Evolutionary conservation across 2,113 vertebrate species (phyloP), one percentile per base, ranked within the genome.

Genomic region (Tenrec ecaudatus): DNA sequence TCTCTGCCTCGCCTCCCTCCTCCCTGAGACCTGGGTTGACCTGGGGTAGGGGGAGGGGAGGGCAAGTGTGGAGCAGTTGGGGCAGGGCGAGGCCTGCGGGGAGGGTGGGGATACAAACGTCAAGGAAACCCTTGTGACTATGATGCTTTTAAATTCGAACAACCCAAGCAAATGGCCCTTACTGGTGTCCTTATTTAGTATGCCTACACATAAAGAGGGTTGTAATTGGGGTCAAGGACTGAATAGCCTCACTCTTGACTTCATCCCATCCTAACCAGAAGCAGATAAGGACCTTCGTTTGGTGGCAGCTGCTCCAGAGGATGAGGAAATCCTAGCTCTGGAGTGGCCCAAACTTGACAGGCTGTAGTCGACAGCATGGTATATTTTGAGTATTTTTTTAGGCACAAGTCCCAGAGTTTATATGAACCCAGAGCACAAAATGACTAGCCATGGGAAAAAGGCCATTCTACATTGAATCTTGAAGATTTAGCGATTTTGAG

Each of bases 71-170:
- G 43, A 47, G 10, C 43, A 47, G 43, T 10, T 10, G 6, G 11
- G 40, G 40, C 40, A 40, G 40, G 40, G 40, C 40, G 40, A 40
- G 40, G 40, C 40, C 40, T 40, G 40, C 40, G 40, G 40, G 40
- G 47, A 53, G 47, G 78, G 84, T 68, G 69, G 38, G 22, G 12
- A 33, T 23, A 60, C 15, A 87, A 31, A 90, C 80, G 60, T 83
- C 81, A 91, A 75, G 22, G 27, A 91, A 95, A 77, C 22, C 4
- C 17, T 88, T 92, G 0, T 79, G 23, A 40, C 43, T 6, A 25
- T 66, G 64, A 64, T 66, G 22, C 17, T 86, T 86, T 95, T 82
- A 23, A 60, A 96, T 77, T 60, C 36, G n/a, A 94, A 83, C n/a
- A 60, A 19, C 23, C 8, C 82, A 82, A 92, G 29, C 33, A 88